A percentile compares a stretch with the other conserved stretches of the same genome.
These are phyloP conservation scores for Microcebus jonahi DNA, from an alignment of 2,113 vertebrate genomes.

Conservation along the genomic window DNA sequence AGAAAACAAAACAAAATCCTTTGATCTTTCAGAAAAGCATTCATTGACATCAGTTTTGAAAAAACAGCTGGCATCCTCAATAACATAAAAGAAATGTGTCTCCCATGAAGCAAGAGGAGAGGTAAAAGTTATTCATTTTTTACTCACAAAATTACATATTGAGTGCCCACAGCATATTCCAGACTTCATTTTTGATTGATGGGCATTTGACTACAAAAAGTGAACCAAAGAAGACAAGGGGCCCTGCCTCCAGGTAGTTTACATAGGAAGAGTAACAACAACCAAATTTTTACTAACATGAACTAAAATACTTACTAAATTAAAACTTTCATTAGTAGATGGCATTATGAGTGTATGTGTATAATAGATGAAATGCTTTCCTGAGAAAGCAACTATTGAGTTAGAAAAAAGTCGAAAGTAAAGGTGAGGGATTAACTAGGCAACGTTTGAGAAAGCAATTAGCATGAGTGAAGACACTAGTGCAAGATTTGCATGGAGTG, in stretches of 20 bases:
- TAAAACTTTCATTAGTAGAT: background rate
- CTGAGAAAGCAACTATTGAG: background rate
- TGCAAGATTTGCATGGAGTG: background rate
- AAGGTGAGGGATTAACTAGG: background rate
- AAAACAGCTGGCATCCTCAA: background rate
- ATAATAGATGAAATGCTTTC: background rate
- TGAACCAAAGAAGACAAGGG: background rate
- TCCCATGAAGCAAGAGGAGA: background rate
- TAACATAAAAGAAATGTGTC: background rate
- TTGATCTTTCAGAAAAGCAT: background rate
- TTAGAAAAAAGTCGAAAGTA: background rate
- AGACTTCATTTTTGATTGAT: background rate
- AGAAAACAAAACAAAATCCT: background rate
- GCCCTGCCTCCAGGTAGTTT: background rate
- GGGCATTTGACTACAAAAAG: background rate
- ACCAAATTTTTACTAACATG: background rate
- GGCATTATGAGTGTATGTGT: background rate
- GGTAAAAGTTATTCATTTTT: background rate
- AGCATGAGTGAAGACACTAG: background rate
- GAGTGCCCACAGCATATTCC: background rate
- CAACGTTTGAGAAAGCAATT: background rate
- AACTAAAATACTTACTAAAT: background rate
- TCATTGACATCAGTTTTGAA: background rate
- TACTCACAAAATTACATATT: background rate
- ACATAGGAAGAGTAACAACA: background rate